Base-by-base conservation (phyloP, 2,113 vertebrate species). In the Callipepla squamata region DNA sequence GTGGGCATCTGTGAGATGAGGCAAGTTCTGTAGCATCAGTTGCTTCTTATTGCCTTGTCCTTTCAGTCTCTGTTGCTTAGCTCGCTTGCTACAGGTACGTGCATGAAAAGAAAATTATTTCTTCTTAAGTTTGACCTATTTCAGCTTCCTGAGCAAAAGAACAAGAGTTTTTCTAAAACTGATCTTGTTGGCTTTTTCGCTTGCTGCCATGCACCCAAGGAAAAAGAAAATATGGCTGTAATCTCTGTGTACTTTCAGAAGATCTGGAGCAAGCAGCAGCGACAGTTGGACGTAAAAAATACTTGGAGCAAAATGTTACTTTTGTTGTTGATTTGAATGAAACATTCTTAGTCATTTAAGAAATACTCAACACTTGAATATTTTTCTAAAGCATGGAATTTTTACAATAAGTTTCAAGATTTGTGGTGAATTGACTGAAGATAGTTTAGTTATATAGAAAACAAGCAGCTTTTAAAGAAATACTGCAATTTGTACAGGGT, bases 141-240 rank as follows among this genome's bases (percentile, higher is more conserved):
- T 82, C 47, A 76, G 12, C 47, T 94, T 11, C 7, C 7, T 82
- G 38, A 59, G 23, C 22, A 82, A 89, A 53, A 38, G 25, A 18
- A 30, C 40, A 34, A 38, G 21, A 57, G 15, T 20, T 20, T 53
- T 13, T 50, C 20, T 62, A 13, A 42, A 8, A 4, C 9, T 25
- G 20, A 9, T 47, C 34, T 13, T 66, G 2, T 16, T 3, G 7
- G 2, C 0, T 62, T 1, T 15, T 57, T 32, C 13, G 7, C 19
- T 57, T 57, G 18, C 13, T 78, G 11, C 42, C 2, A 1, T 28
- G 16, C 19, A 21, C 26, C 8, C 20, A 19, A 50, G 73, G 8
- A 45, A 38, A 26, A 57, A 51, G 59, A 63, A 58, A 63, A 58
- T n/a, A 7, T 28, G 13, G 1, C 74, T 69, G 12, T 81, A 70